phyloP scores from a whole-genome alignment of 2,113 vertebrate species.

The Phodopus roborovskii region DNA sequence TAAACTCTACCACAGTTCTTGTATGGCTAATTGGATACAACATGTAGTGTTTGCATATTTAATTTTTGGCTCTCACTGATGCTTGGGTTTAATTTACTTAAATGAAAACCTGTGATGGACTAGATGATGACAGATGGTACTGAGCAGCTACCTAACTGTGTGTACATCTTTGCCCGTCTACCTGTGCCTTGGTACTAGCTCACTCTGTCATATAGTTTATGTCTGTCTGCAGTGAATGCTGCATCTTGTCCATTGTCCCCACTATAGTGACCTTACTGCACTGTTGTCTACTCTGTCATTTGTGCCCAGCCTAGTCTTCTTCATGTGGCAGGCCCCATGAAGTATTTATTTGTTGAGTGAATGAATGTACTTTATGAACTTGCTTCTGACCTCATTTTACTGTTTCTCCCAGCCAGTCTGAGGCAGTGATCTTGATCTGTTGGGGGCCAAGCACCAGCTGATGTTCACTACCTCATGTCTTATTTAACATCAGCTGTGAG shows the following conservation, averaged over 20 bases:
- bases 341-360: too few species aligned
- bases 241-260: fast-evolving
- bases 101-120: neutral
- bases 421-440: neutral
- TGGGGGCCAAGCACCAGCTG: neutral
- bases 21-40: neutral
- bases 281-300: neutral
- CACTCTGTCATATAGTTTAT: fast-evolving
- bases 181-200: fast-evolving
- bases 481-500: too few species aligned
- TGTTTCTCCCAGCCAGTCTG: fast-evolving
- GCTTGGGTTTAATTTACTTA: neutral
- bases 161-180: neutral
- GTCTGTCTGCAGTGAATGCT: neutral
- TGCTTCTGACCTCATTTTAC: neutral
- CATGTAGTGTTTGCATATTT: neutral
- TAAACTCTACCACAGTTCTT: neutral
- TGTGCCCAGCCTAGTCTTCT: neutral
- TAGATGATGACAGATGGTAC: neutral
- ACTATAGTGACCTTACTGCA: neutral
- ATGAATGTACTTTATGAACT: fast-evolving
- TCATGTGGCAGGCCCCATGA: neutral
- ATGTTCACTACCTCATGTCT: neutral
- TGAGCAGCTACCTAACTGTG: neutral
- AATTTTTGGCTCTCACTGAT: neutral